These are phyloP conservation scores for Thamnophis elegans DNA, from an alignment of 2,797 vertebrate species.

Conservation along the genomic window DNA sequence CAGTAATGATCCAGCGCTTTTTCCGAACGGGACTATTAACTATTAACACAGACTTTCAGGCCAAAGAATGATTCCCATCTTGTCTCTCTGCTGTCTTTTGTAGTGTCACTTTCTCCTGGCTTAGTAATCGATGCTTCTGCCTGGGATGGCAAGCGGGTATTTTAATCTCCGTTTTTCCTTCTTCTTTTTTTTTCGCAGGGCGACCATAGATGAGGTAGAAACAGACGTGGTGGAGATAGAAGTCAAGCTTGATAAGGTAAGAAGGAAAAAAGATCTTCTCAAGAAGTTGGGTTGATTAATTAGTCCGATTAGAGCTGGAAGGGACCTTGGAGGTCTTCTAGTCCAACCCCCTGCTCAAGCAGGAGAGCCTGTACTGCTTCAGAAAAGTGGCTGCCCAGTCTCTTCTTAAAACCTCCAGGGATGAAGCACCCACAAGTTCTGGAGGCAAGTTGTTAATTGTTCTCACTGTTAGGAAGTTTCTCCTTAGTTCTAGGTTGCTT, in stretches of 20 bases:
- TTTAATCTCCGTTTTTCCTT: neutral
- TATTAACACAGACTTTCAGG: neutral
- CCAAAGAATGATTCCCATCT: neutral
- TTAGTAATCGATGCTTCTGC: neutral
- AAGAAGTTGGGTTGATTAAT: neutral
- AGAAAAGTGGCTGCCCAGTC: too few species aligned
- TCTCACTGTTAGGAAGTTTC: too few species aligned
- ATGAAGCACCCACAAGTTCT: too few species aligned
- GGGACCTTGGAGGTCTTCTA: too few species aligned
- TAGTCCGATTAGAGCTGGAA: too few species aligned
- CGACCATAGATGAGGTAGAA: conserved; percentile 93
- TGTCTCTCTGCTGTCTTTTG: neutral
- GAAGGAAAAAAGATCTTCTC: conserved; percentile 19
- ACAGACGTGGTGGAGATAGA: conserved; percentile 95
- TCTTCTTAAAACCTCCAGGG: too few species aligned
- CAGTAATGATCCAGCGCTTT: neutral
- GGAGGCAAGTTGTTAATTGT: too few species aligned
- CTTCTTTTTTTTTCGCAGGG: conserved; percentile 71
- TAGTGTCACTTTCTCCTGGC: neutral
- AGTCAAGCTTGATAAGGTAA: conserved; percentile 93
- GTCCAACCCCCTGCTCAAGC: too few species aligned
- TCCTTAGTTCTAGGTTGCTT: too few species aligned
- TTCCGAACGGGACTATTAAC: accelerated
- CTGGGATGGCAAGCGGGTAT: neutral
- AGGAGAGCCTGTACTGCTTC: too few species aligned